A percentile compares a stretch with the other conserved stretches of the same genome.
Conservation (phyloP, 2,888 invertebrate species). For the Drosophila testacea region DNA sequence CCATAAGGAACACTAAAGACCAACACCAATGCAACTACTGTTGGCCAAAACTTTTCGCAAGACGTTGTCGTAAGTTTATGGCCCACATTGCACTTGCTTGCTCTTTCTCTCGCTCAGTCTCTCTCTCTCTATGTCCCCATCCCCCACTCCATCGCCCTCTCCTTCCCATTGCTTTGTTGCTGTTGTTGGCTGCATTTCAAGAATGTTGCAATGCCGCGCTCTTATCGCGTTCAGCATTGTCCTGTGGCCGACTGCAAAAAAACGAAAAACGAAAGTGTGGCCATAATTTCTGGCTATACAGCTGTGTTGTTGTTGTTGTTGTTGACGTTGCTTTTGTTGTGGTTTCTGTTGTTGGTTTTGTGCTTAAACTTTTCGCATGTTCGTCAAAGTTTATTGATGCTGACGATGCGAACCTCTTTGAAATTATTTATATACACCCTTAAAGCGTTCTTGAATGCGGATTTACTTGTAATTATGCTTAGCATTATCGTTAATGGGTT, state of each 20-base stretch:
- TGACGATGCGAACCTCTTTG: conserved; percentile 41
- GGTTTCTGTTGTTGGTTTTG: conserved; percentile 25
- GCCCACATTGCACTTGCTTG: conserved; percentile 59
- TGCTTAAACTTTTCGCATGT: conserved; percentile 46
- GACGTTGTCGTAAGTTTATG: conserved; percentile 73
- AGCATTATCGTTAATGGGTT: conserved; percentile 47
- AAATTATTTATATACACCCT: conserved; percentile 45
- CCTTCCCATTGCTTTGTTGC: conserved; percentile 11
- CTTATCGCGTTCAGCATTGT: conserved; percentile 71
- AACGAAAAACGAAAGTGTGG: conserved; percentile 76
- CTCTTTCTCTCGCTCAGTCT: background rate
- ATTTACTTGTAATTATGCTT: conserved; percentile 30
- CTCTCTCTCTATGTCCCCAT: background rate
- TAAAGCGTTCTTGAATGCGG: conserved; percentile 23
- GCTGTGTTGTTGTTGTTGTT: conserved; percentile 44
- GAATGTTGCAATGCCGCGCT: conserved; percentile 62
- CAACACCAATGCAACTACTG: conserved; percentile 51
- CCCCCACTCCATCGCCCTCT: background rate
- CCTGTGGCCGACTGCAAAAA: conserved; percentile 56
- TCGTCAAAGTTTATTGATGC: conserved; percentile 72
- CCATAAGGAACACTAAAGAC: conserved; percentile 6
- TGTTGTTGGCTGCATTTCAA: conserved; percentile 73
- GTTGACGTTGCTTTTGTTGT: conserved; percentile 36
- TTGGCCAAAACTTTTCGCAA: conserved; percentile 68
- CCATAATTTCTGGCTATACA: conserved; percentile 68